Evolutionary conservation across 2,888 invertebrate genomes (phyloP).

Genomic region (Silvanus unidentatus): DNA sequence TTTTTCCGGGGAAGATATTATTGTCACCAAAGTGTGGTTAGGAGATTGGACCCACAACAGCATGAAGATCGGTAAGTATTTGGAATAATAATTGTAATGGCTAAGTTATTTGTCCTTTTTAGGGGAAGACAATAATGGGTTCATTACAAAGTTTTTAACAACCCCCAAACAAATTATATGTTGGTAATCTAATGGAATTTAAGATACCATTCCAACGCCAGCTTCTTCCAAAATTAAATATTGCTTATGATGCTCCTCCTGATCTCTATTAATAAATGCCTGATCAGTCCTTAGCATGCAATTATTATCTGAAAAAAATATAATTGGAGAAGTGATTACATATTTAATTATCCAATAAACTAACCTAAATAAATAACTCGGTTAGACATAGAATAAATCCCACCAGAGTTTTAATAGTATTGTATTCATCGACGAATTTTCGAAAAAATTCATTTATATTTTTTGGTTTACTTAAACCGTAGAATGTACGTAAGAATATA

Average conservation of each 20-base stretch:
- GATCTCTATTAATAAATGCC: slow-evolving; percentile 16
- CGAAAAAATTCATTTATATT: slow-evolving; percentile 17
- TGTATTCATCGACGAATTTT: slow-evolving; percentile 18
- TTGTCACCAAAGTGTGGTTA: no score
- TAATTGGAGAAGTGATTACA: slow-evolving; percentile 20
- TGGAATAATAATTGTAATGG: no score
- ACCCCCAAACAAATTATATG: slow-evolving; percentile 25
- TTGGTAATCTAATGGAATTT: slow-evolving; percentile 25
- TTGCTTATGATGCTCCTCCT: slow-evolving; percentile 23
- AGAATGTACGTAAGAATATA: no score
- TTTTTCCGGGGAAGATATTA: no score
- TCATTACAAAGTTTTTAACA: slow-evolving; percentile 24
- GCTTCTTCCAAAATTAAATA: slow-evolving; percentile 18
- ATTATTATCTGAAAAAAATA: slow-evolving; percentile 11
- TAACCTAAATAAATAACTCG: no score
- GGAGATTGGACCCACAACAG: no score
- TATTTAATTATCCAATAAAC: no score
- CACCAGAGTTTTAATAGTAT: slow-evolving; percentile 11
- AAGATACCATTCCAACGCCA: slow-evolving; percentile 22
- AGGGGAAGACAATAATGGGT: no score
- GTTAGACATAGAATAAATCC: no score
- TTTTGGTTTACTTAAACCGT: slow-evolving; percentile 14
- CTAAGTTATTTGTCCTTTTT: no score
- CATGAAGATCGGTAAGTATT: no score
- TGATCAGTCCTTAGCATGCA: slow-evolving; percentile 20